Conservation (phyloP, 2,113 vertebrate genomes). For the Coreoperca whiteheadi region DNA sequence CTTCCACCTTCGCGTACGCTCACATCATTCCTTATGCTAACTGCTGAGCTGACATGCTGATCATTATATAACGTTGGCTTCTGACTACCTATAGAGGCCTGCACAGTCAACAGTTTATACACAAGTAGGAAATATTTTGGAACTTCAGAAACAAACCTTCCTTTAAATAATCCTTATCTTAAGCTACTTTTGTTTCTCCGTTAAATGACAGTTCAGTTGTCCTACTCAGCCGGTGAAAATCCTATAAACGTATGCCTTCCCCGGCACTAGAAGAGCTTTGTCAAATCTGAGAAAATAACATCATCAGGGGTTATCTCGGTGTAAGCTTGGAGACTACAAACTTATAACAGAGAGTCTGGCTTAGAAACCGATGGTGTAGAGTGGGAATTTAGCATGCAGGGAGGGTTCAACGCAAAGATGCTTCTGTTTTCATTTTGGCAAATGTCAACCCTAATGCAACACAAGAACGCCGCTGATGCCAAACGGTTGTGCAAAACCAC, state of each 20-base stretch:
- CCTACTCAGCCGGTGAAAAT: not conserved
- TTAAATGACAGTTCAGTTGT: not conserved
- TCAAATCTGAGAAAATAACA: not conserved
- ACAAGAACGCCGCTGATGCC: not conserved
- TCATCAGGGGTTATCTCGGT: not conserved
- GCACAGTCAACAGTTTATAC: not conserved
- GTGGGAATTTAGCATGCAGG: not conserved
- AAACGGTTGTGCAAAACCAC: not conserved
- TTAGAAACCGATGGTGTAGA: not conserved
- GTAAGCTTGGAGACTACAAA: not conserved
- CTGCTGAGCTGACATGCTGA: slow-evolving; percentile 21
- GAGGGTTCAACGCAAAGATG: not conserved
- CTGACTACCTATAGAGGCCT: not conserved
- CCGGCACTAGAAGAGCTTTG: not conserved
- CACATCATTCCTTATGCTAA: slow-evolving; percentile 33
- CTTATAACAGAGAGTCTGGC: not conserved
- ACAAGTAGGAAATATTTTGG: not conserved
- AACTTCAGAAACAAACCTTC: not conserved
- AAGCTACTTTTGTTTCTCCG: not conserved
- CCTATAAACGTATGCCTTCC: not conserved
- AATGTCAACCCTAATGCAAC: slow-evolving; percentile 12
- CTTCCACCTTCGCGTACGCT: slow-evolving; percentile 41
- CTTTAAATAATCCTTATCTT: not conserved
- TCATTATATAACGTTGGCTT: slow-evolving; percentile 9
- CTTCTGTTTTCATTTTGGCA: not conserved